Evolutionary conservation across 1,140 invertebrate species (phyloP).

Genomic region (Phocides pigmalion): DNA sequence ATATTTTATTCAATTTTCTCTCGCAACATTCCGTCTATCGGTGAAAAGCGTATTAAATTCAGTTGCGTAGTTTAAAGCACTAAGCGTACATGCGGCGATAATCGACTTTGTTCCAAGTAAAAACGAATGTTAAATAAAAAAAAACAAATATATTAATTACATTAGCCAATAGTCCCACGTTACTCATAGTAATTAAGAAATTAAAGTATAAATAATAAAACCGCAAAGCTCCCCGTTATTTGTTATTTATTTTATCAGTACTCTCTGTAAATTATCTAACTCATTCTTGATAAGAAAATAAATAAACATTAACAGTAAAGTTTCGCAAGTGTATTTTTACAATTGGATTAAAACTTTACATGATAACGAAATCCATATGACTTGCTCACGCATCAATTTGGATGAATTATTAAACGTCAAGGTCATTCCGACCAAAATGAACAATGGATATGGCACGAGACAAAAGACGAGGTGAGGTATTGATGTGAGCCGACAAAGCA

Average conservation of each 20-base stretch:
- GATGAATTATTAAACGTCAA: conserved; percentile 68
- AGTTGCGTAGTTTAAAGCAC: no score
- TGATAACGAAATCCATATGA: conserved; percentile 15
- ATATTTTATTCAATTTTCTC: no score
- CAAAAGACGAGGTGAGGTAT: conserved; percentile 71
- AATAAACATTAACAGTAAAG: not conserved
- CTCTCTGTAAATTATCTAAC: conserved; percentile 9
- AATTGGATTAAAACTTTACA: conserved; percentile 11
- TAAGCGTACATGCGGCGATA: no score
- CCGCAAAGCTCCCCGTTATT: no score
- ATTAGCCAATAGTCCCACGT: no score
- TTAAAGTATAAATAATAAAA: not conserved
- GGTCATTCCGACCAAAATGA: conserved; percentile 67
- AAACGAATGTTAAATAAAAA: no score
- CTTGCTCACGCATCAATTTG: conserved; percentile 55
- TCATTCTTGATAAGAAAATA: not conserved
- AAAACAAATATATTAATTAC: no score
- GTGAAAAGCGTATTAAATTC: no score
- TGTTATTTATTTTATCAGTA: conserved; percentile 1
- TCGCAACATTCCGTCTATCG: no score
- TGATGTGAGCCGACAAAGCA: conserved; percentile 74
- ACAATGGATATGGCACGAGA: conserved; percentile 78
- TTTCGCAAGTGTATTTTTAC: conserved; percentile 13
- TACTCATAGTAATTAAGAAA: not conserved
- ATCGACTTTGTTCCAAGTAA: no score